Conservation (phyloP, 2,797 vertebrate genomes). For the Alectoris magna region DNA sequence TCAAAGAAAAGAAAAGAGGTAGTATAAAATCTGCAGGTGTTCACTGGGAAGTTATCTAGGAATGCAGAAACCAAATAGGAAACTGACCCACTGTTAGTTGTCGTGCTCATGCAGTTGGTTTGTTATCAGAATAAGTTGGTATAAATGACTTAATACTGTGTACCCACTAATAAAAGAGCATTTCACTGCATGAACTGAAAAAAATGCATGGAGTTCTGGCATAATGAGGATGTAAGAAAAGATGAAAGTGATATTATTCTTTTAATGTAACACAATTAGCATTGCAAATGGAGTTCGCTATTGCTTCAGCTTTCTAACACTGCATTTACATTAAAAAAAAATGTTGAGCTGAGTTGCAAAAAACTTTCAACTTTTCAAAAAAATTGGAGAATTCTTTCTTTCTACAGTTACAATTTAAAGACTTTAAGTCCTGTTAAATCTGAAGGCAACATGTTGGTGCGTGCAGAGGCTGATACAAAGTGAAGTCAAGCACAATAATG, state of each 20-base stretch:
- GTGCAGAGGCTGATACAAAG: not conserved
- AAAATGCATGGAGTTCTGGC: not conserved
- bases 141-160: not conserved
- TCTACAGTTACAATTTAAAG: conserved; percentile 13
- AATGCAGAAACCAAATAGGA: not conserved
- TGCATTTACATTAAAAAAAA: not conserved
- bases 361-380: not conserved
- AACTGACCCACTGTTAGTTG: not conserved
- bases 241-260: not conserved
- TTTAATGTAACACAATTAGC: not conserved
- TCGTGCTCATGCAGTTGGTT: not conserved
- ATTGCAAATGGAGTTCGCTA: not conserved
- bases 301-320: not conserved
- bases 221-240: not conserved
- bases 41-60: not conserved
- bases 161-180: not conserved
- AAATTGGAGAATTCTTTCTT: not conserved
- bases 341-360: not conserved
- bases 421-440: not conserved
- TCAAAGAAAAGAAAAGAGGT: not conserved
- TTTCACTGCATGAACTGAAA: not conserved
- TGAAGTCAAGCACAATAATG: not conserved
- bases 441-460: not conserved
- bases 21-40: not conserved
- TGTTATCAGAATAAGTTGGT: not conserved